Base-by-base conservation (phyloP, 2,888 invertebrate genomes). In the Chorisops tibialis region DNA sequence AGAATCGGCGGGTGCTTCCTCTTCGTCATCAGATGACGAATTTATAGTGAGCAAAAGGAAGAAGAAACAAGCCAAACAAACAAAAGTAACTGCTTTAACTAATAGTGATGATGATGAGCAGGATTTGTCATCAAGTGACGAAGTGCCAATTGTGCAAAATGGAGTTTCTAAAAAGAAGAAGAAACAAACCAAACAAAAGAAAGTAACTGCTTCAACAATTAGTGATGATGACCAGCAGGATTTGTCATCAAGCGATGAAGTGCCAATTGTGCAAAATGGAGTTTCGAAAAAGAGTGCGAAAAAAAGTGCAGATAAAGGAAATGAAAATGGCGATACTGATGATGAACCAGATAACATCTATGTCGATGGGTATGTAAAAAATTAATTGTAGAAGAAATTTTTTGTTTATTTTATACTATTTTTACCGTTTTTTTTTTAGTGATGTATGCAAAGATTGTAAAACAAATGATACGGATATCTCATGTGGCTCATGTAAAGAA, bases 81-180 rank as follows among this genome's bases (percentile, higher is more conserved):
- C n/a, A n/a, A n/a, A n/a, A n/a, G n/a, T n/a, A n/a, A n/a, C n/a
- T n/a, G n/a, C n/a, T n/a, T n/a, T n/a, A n/a, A n/a, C n/a, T n/a
- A n/a, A 7, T 30, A 30, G 30, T 64, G 47, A 30, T 2, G 30
- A 30, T 30, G 41, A 68, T 72, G n/a, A n/a, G n/a, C n/a, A n/a
- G n/a, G n/a, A n/a, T 65, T 74, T 77, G 68, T 66, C 74, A 69
- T 70, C 70, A 76, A 66, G 69, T 69, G 63, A 74, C 73, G 63
- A 68, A n/a, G 61, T 64, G 59, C 38, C 64, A 61, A 14, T n/a
- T n/a, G 9, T n/a, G 37, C 3, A 52, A 14, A 54, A 45, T 12
- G 75, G 67, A 77, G 71, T 76, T 81, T 59, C 71, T 79, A n/a
- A n/a, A n/a, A n/a, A n/a, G n/a, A n/a, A n/a, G n/a, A n/a, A n/a